A percentile compares a stretch with the other conserved stretches of the same genome.
phyloP scores from a whole-genome alignment of 2,797 vertebrate species.

The Rhynchotus rufescens region DNA sequence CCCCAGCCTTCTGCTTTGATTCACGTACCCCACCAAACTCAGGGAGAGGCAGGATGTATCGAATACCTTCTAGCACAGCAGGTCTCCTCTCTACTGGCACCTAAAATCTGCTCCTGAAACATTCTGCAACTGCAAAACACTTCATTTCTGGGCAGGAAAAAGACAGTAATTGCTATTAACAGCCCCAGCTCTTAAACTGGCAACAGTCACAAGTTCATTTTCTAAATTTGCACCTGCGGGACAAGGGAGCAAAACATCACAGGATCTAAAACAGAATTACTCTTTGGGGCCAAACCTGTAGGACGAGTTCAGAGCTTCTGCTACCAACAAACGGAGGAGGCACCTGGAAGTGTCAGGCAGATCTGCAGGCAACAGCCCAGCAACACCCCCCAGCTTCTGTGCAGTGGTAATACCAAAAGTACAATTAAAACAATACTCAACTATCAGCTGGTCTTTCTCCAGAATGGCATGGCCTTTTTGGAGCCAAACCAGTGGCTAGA shows the following conservation, averaged over 20 bases:
- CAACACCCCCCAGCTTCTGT: not conserved
- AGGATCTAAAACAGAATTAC: not conserved
- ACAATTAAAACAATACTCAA: not conserved
- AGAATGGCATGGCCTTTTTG: constrained; percentile 1
- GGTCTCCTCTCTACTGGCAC: not conserved
- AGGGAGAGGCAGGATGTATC: not conserved
- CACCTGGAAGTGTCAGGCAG: not conserved
- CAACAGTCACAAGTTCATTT: not conserved
- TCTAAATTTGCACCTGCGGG: not conserved
- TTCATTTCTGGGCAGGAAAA: not conserved
- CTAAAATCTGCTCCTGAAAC: not conserved
- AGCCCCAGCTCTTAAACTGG: not conserved
- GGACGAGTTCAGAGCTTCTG: not conserved
- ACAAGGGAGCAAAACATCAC: not conserved
- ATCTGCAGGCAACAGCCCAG: not conserved
- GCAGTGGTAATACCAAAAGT: not conserved
- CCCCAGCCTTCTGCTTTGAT: not conserved
- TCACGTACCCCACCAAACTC: not conserved
- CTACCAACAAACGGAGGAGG: not conserved
- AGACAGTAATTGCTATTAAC: not conserved
- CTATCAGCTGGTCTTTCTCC: constrained; percentile 14
- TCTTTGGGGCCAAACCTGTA: not conserved
- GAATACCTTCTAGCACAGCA: constrained; percentile 6
- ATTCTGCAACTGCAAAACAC: not conserved
- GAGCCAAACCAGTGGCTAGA: not conserved